Evolutionary conservation across 2,797 vertebrate genomes (phyloP).

Genomic region (Lemur catta): DNA sequence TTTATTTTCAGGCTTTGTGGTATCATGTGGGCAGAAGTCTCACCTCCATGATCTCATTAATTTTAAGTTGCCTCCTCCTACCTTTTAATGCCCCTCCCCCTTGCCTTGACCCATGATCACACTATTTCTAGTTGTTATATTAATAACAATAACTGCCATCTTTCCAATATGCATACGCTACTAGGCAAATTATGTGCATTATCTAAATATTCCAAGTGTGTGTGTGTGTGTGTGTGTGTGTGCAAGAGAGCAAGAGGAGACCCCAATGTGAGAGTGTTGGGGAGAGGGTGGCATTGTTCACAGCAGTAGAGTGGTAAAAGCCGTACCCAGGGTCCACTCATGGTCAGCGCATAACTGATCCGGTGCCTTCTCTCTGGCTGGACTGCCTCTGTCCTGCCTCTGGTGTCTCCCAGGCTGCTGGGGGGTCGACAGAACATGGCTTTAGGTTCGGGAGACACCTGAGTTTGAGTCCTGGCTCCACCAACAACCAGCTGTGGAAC

Average conservation of each 20-base stretch:
- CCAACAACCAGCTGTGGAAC: background rate
- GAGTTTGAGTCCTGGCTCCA: background rate
- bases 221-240: background rate
- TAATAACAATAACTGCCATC: background rate
- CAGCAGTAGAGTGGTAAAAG: background rate
- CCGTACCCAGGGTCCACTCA: background rate
- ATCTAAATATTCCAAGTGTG: background rate
- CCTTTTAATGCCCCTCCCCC: too few relatives aligned
- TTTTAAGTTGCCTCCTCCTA: background rate
- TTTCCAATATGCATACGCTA: too few relatives aligned
- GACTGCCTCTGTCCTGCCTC: background rate
- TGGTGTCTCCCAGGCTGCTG: background rate
- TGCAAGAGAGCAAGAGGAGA: too few relatives aligned
- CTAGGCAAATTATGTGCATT: background rate
- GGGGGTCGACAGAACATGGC: accelerated
- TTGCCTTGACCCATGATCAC: background rate
- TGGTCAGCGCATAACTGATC: accelerated
- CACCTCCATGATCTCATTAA: background rate
- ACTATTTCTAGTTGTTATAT: background rate
- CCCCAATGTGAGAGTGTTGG: background rate
- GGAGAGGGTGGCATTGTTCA: accelerated
- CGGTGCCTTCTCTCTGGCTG: background rate
- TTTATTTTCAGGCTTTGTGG: background rate
- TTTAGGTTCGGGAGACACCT: background rate
- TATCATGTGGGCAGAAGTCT: background rate